phyloP scores from a whole-genome alignment of 1,140 invertebrate species.

The Pseudomyrmex dendroicus region DNA sequence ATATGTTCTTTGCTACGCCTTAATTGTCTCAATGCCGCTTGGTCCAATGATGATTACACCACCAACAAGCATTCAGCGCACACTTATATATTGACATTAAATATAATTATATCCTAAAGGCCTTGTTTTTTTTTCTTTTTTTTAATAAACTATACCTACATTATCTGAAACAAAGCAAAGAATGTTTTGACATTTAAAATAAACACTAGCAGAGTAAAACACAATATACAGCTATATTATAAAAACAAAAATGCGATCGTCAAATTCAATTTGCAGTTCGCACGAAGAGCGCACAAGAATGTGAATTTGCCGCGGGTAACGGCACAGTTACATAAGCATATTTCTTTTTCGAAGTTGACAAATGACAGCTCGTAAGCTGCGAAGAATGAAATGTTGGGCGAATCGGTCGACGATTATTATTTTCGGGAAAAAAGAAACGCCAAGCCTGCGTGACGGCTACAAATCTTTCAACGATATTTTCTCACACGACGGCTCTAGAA shows the following conservation, averaged over 20 bases:
- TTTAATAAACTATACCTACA: slow-evolving; percentile 83
- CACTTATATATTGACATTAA: too few species aligned
- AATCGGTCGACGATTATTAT: neutral
- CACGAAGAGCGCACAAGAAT: neutral
- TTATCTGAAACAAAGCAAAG: slow-evolving; percentile 81
- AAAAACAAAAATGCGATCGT: neutral
- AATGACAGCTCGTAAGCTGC: neutral
- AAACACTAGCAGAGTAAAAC: neutral
- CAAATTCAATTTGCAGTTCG: neutral
- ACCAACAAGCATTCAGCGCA: slow-evolving; percentile 79
- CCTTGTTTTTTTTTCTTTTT: too few species aligned
- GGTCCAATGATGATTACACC: slow-evolving; percentile 79
- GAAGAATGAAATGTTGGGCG: neutral
- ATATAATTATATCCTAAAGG: too few species aligned
- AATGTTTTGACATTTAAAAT: neutral
- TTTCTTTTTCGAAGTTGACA: slow-evolving; percentile 3
- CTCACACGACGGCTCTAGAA: too few species aligned
- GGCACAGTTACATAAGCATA: slow-evolving; percentile 23
- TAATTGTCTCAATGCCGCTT: slow-evolving; percentile 76
- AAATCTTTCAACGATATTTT: too few species aligned
- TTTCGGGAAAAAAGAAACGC: neutral
- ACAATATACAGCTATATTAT: neutral
- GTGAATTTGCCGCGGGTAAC: slow-evolving; percentile 1
- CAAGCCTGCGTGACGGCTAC: too few species aligned
- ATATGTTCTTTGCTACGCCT: slow-evolving; percentile 65